Percentiles rank a stretch among this genome's conserved stretches.
These are phyloP conservation scores for Globicephala melas DNA, from an alignment of 2,113 vertebrate genomes.

Conservation along the genomic window DNA sequence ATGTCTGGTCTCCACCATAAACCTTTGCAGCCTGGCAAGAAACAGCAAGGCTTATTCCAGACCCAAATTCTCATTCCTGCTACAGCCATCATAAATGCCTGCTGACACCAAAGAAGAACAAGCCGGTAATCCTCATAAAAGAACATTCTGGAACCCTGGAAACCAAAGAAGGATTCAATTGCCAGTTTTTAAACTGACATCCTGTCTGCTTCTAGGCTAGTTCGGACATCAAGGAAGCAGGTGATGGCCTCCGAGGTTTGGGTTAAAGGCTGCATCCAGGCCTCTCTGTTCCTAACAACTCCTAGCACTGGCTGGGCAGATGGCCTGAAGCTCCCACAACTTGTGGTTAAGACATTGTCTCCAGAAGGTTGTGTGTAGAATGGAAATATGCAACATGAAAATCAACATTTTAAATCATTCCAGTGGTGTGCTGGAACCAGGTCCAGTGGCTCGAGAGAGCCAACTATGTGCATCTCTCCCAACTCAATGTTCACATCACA, in stretches of 20 bases:
- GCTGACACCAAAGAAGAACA: slow-evolving; percentile 80
- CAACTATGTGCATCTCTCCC: not conserved
- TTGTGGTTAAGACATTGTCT: slow-evolving; percentile 21
- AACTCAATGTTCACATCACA: not conserved
- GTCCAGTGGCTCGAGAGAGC: not conserved
- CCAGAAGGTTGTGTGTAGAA: not conserved
- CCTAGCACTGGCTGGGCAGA: not conserved
- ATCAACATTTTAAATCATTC: not conserved
- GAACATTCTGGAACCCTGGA: slow-evolving; percentile 79
- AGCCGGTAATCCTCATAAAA: slow-evolving; percentile 81
- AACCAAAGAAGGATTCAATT: slow-evolving; percentile 72
- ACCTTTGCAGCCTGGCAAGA: slow-evolving; percentile 77
- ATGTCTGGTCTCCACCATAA: slow-evolving; percentile 78
- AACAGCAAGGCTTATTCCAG: slow-evolving; percentile 74
- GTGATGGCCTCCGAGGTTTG: not conserved
- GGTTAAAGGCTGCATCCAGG: not conserved
- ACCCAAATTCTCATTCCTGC: slow-evolving; percentile 79
- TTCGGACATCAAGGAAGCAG: not conserved
- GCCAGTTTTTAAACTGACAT: slow-evolving; percentile 73
- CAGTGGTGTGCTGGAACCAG: not conserved
- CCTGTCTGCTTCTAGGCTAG: slow-evolving; percentile 7
- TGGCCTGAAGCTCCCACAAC: not conserved
- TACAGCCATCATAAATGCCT: slow-evolving; percentile 80
- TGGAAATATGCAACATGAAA: slow-evolving; percentile 6
- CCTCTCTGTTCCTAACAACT: not conserved